A percentile compares a stretch with the other conserved stretches of the same genome.
Evolutionary conservation across 1,140 invertebrate genomes (phyloP).

Genomic region (Coenobita brevimanus): DNA sequence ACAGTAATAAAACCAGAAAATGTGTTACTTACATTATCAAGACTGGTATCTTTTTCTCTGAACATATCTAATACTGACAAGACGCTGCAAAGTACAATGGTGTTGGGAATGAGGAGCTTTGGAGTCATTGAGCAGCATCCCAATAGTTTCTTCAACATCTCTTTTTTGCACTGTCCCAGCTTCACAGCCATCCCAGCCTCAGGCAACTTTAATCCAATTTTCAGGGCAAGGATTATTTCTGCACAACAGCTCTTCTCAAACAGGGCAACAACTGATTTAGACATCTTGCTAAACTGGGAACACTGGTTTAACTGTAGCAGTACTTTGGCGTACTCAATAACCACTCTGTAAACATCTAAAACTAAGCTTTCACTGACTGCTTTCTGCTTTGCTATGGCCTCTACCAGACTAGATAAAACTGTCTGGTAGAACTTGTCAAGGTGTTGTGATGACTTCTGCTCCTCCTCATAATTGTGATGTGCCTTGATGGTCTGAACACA

Average conservation of each 20-base stretch:
- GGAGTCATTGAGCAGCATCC: not conserved
- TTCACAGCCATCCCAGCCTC: conserved; percentile 40
- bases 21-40: too few species aligned
- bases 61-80: too few species aligned
- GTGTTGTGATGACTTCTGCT: conserved; percentile 26
- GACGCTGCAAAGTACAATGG: too few species aligned
- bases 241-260: conserved; percentile 30
- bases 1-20: too few species aligned
- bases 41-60: too few species aligned
- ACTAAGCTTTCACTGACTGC: conserved; percentile 7
- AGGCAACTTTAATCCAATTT: conserved; percentile 31
- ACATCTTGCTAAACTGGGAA: conserved; percentile 30
- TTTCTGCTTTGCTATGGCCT: not conserved
- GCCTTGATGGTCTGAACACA: conserved; percentile 27
- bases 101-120: too few species aligned
- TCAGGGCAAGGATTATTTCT: conserved; percentile 20
- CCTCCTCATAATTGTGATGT: conserved; percentile 9
- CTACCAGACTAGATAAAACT: conserved; percentile 5
- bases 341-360: conserved; percentile 21
- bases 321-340: conserved; percentile 49
- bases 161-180: conserved; percentile 29
- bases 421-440: conserved; percentile 15
- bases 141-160: conserved; percentile 45
- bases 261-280: conserved; percentile 3
- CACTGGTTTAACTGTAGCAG: not conserved